Conservation (phyloP, 2,888 invertebrate genomes). For the Hoplodrina blanda region DNA sequence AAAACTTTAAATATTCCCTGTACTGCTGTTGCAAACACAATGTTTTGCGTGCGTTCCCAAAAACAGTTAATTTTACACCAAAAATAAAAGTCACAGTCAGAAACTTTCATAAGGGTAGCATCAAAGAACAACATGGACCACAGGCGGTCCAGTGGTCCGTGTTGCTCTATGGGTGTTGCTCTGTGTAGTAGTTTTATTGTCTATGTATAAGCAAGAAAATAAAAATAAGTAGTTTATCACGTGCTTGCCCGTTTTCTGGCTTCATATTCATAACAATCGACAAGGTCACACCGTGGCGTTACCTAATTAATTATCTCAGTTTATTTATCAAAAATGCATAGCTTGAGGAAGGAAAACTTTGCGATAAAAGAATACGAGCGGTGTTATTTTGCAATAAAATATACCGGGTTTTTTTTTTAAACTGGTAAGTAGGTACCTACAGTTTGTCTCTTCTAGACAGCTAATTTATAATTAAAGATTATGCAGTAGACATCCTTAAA, state of each 20-base stretch:
- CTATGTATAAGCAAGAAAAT: no score
- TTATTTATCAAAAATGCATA: not conserved
- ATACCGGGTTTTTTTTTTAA: not conserved
- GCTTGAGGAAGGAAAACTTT: conserved; percentile 12
- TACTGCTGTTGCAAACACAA: no score
- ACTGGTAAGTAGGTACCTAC: no score
- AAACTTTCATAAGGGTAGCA: no score
- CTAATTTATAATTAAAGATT: not conserved
- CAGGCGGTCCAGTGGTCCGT: no score
- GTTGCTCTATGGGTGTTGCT: no score
- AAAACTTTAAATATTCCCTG: no score
- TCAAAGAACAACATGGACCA: no score
- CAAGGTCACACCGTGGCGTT: not conserved
- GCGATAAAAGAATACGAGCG: not conserved
- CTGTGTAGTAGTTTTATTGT: no score
- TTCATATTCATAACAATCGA: not conserved
- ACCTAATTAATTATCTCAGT: not conserved
- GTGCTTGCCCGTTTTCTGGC: not conserved
- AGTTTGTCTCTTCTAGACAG: not conserved
- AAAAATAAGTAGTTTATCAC: not conserved
- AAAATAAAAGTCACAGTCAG: no score
- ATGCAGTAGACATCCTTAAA: not conserved
- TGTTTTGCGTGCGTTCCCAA: no score
- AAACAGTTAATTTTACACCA: no score
- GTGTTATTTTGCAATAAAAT: not conserved